phyloP scores from a whole-genome alignment of 2,888 invertebrate genomes.

The Drosophila rellima region DNA sequence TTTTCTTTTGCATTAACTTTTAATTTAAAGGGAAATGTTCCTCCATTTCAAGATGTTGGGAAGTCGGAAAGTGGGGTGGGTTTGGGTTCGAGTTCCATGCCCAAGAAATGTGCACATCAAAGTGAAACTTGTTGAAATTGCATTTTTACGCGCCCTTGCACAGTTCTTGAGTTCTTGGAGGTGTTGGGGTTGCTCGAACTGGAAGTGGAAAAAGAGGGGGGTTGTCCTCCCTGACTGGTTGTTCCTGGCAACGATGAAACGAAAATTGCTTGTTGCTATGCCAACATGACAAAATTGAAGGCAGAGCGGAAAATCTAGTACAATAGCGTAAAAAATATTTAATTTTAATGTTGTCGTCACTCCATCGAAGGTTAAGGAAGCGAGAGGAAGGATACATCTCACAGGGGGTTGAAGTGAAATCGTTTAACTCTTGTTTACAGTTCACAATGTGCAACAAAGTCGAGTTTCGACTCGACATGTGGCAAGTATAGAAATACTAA shows the following conservation, averaged over 20 bases:
- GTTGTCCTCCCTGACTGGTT: constrained; percentile 29
- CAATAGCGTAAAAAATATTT: constrained; percentile 72
- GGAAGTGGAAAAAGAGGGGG: neutral
- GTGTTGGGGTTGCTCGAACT: constrained; percentile 4
- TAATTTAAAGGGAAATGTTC: constrained; percentile 71
- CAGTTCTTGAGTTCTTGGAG: constrained; percentile 57
- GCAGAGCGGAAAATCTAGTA: constrained; percentile 59
- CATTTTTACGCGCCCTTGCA: constrained; percentile 82
- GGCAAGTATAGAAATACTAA: constrained; percentile 12
- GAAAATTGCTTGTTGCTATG: constrained; percentile 68
- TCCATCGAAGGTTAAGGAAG: constrained; percentile 30
- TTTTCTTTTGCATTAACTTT: constrained; percentile 80
- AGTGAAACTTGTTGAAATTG: constrained; percentile 82
- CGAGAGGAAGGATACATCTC: neutral
- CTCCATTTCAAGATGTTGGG: neutral
- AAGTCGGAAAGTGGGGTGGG: constrained; percentile 4
- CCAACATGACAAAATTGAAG: constrained; percentile 53
- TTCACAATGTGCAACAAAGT: constrained; percentile 47
- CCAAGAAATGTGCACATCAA: constrained; percentile 78
- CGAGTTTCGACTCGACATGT: constrained; percentile 11
- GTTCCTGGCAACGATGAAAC: constrained; percentile 50
- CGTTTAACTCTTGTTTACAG: constrained; percentile 69
- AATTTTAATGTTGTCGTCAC: constrained; percentile 73
- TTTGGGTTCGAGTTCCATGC: constrained; percentile 23
- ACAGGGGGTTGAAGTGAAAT: constrained; percentile 32